A percentile compares a stretch with the other conserved stretches of the same genome.
phyloP scores from a whole-genome alignment of 53 echinoderm and acorn worm species.

The Holothuria scabra region DNA sequence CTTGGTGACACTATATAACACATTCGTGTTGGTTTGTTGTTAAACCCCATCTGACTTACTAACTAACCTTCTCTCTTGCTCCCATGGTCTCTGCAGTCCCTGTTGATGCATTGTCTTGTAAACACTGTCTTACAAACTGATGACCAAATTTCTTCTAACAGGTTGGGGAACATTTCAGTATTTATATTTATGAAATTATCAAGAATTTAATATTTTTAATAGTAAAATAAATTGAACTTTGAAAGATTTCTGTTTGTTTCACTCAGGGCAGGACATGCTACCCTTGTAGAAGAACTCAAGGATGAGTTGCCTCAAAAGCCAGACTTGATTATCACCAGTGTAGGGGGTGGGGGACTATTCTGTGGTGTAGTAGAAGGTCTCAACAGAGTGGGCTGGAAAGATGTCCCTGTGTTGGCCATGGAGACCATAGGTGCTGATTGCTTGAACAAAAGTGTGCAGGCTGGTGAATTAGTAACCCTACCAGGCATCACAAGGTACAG shows the following conservation, averaged over 20 bases:
- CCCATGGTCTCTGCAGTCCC: no score
- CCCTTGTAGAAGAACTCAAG: slow-evolving; percentile 72
- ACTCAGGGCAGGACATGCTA: slow-evolving; percentile 85
- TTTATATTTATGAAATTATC: no score
- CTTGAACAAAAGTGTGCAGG: slow-evolving; percentile 76
- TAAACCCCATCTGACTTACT: no score
- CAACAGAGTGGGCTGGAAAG: slow-evolving; percentile 78
- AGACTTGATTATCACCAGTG: slow-evolving; percentile 72
- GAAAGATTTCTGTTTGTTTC: not conserved
- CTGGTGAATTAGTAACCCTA: slow-evolving; percentile 83
- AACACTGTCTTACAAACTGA: no score
- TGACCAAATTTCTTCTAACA: no score
- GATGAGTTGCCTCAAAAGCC: slow-evolving; percentile 71
- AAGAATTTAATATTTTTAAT: not conserved
- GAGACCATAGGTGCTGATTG: slow-evolving; percentile 92
- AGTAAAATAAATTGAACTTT: not conserved
- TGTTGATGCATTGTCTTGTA: no score
- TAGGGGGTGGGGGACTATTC: slow-evolving; percentile 91
- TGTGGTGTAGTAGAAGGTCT: slow-evolving; percentile 89
- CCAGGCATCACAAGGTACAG: slow-evolving; percentile 88
- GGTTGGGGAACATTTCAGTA: no score
- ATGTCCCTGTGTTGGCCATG: slow-evolving; percentile 93
- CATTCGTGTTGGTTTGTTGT: no score
- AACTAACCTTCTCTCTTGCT: no score
- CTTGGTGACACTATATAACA: no score